These are phyloP conservation scores for Luidia sarsii DNA, from an alignment of 53 echinoderm and acorn worm genomes.

Conservation along the genomic window DNA sequence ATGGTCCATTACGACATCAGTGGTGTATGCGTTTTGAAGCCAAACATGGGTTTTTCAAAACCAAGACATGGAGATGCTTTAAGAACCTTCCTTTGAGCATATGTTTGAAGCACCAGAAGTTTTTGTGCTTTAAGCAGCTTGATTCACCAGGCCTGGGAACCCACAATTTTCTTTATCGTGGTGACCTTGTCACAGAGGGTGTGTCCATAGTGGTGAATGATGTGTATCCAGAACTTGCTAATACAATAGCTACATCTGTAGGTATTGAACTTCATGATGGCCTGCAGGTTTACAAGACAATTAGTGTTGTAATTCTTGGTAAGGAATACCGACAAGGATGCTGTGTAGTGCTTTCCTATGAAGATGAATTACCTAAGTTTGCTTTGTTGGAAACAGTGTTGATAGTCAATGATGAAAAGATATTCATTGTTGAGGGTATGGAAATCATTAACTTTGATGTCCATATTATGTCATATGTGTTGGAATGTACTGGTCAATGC, in stretches of 20 bases:
- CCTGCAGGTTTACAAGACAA: constrained; percentile 28
- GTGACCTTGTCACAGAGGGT: too few species aligned
- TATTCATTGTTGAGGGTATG: constrained; percentile 43
- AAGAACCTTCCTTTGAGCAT: constrained; percentile 68
- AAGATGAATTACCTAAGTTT: constrained; percentile 58
- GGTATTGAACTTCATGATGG: neutral
- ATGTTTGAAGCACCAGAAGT: constrained; percentile 53
- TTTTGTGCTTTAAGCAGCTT: constrained; percentile 64
- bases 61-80: constrained; percentile 60
- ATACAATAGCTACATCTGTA: neutral
- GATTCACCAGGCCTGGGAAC: constrained; percentile 8
- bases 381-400: constrained; percentile 25
- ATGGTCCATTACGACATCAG: constrained; percentile 48
- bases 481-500: neutral
- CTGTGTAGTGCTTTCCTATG: constrained; percentile 29
- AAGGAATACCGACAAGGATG: constrained; percentile 50
- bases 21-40: too few species aligned
- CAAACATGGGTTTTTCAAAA: too few species aligned
- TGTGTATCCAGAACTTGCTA: constrained; percentile 36
- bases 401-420: constrained; percentile 31
- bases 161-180: constrained; percentile 40
- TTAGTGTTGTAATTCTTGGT: constrained; percentile 22
- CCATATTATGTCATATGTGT: constrained; percentile 24
- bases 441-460: constrained; percentile 17
- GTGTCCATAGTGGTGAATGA: neutral